Base-by-base conservation (phyloP, 2,113 vertebrate genomes). In the Amblyornis subalaris region DNA sequence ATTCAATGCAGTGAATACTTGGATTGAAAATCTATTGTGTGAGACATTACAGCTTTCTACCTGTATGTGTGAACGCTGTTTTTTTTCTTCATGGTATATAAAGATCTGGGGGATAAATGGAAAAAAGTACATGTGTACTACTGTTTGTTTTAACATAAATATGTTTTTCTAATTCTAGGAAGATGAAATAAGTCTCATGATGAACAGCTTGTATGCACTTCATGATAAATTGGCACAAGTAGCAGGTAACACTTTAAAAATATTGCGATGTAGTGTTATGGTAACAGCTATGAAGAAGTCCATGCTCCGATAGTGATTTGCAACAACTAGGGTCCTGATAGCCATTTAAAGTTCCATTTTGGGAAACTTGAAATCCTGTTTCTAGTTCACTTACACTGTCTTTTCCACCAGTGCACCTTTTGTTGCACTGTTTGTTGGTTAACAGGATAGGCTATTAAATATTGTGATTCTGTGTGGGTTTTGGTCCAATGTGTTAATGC, bases 201-300 rank as follows among this genome's bases (percentile, higher is more conserved):
- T 99, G 92, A 99, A 98, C 85, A 98, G 99, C 88, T 98, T 99
- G 79, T 98, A 99, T 92, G 98, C 97, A 75, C 98, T 99, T 65
- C 99, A 99, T 73, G 98, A 99, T 94, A 98, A 99, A 92, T 96
- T 99, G 98, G 99, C 99, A 78, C 96, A 98, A 88, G 97, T 99
- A 89, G 99, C 99, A 97, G 99, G 99, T 99, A 98, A 95, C 87
- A 93, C 51, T 93, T 95, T 28, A 92, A 94, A 94, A 51, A 83
- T 60, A 79, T 13, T 90, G 70, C 72, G 44, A 61, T 48, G 53
- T 53, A 72, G 58, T 5, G 10, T 72, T 88, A n/a, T 45, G 36
- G 74, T 36, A 88, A 74, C 58, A 62, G 22, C 53, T 92, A 44
- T 61, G 66, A 45, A 58, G 72, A 81, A 54, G 18, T 79, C n/a